A percentile compares a stretch with the other conserved stretches of the same genome.
phyloP scores from a whole-genome alignment of 2,888 invertebrate species.

The Embidobia sp. region DNA sequence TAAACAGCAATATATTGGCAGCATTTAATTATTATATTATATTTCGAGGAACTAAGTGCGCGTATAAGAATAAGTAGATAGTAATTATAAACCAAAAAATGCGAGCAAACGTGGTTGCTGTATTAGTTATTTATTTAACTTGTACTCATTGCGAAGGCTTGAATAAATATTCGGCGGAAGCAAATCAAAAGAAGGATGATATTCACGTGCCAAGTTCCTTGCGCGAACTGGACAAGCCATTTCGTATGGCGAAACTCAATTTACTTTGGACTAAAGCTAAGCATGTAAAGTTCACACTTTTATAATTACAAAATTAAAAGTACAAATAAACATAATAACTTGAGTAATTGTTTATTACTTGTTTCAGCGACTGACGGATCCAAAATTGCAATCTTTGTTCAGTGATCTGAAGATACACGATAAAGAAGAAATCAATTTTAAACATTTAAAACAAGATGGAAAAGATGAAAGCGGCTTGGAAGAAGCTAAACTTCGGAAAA shows the following conservation, averaged over 20 bases:
- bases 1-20: too few relatives aligned
- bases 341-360: too few relatives aligned
- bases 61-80: background rate
- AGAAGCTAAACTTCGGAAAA: constrained; percentile 90
- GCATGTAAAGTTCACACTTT: constrained; percentile 84
- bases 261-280: constrained; percentile 94
- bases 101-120: constrained; percentile 7
- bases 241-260: constrained; percentile 95
- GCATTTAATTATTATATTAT: too few relatives aligned
- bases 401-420: constrained; percentile 96
- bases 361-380: constrained; percentile 89
- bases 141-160: constrained; percentile 63
- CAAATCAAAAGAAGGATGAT: constrained; percentile 81
- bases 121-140: constrained; percentile 48
- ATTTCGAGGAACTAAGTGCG: too few relatives aligned
- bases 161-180: constrained; percentile 87
- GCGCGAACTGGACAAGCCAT: constrained; percentile 90
- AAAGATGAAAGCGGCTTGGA: constrained; percentile 93
- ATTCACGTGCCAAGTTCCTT: constrained; percentile 81
- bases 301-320: too few relatives aligned
- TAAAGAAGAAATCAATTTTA: constrained; percentile 93
- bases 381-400: constrained; percentile 92
- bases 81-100: constrained; percentile 2
- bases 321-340: too few relatives aligned
- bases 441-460: constrained; percentile 90